Percentiles rank a stretch among this genome's conserved stretches.
These are phyloP conservation scores for Caracal caracal DNA, from an alignment of 2,113 vertebrate species.

Conservation along the genomic window DNA sequence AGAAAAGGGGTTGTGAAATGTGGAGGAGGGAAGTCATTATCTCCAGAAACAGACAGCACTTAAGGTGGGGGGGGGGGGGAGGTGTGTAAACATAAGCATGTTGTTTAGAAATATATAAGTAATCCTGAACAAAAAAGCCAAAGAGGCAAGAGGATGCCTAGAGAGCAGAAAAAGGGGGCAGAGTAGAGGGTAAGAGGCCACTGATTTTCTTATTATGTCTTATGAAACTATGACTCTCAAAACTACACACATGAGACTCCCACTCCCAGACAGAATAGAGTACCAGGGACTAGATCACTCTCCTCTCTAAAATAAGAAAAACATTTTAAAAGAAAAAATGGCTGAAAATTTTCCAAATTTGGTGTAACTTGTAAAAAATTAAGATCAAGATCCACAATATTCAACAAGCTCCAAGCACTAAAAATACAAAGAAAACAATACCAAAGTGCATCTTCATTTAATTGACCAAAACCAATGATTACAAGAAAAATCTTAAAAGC, in stretches of 20 bases:
- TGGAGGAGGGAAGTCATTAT: neutral
- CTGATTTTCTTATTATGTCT: neutral
- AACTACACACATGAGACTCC: neutral
- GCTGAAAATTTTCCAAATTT: neutral
- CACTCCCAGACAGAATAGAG: neutral
- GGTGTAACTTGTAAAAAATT: neutral
- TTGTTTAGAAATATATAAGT: neutral
- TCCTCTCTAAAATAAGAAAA: neutral
- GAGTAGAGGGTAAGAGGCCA: neutral
- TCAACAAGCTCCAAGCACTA: neutral
- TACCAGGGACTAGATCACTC: neutral
- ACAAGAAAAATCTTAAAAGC: neutral
- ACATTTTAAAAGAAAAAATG: neutral
- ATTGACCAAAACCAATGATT: neutral
- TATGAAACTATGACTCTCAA: neutral
- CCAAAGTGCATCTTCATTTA: neutral
- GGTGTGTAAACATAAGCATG: neutral
- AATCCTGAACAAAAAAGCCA: neutral
- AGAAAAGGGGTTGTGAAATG: neutral
- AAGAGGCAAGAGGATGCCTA: neutral
- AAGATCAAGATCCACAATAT: neutral
- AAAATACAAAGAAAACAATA: neutral
- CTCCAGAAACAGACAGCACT: neutral
- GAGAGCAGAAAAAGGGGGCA: neutral
- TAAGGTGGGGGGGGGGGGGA: accelerated